Conservation (phyloP, 2,113 vertebrate species). For the Anseranas semipalmata region DNA sequence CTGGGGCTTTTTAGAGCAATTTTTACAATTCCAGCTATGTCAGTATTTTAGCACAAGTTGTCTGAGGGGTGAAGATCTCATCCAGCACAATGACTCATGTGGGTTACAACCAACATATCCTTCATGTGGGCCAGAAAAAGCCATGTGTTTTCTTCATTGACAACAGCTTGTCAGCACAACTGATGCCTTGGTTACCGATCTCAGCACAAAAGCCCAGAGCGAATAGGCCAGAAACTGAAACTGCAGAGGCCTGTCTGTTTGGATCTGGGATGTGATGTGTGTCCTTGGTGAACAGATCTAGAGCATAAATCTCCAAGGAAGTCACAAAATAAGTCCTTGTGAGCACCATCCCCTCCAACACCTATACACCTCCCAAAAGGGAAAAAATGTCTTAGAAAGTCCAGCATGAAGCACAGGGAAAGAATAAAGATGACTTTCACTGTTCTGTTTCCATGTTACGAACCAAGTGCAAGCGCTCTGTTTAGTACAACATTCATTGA, state of each 20-base stretch:
- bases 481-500: background rate
- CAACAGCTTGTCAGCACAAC: conserved; percentile 30
- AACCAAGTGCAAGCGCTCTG: background rate
- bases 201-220: background rate
- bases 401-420: background rate
- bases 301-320: background rate
- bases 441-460: background rate
- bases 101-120: conserved; percentile 6
- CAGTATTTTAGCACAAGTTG: background rate
- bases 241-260: background rate
- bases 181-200: background rate
- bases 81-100: conserved; percentile 9
- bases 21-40: conserved; percentile 3
- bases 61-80: background rate
- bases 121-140: conserved; percentile 5
- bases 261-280: background rate
- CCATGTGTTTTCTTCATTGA: conserved; percentile 22
- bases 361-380: background rate
- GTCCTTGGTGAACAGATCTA: background rate
- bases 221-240: background rate
- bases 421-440: background rate
- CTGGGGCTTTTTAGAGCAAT: background rate
- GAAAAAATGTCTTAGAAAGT: background rate
- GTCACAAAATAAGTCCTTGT: background rate
- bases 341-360: background rate